These are phyloP conservation scores for Platycercus adscitus DNA, from an alignment of 2,113 vertebrate genomes.

Conservation along the genomic window DNA sequence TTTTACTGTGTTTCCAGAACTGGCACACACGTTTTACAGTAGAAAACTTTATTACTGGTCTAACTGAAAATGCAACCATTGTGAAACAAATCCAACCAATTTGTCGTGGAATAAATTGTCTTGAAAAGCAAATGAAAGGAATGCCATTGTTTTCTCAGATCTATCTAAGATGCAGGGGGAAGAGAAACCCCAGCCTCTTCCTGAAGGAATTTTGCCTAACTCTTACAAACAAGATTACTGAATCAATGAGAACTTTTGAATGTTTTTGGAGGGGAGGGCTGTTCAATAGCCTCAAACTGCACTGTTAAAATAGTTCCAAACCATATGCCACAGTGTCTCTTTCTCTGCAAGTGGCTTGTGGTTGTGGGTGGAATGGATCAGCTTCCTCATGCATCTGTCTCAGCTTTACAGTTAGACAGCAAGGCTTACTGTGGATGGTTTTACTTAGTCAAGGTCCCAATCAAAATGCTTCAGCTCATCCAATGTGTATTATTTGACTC, in stretches of 20 bases:
- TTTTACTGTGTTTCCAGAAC: not conserved
- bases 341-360: not conserved
- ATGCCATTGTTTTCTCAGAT: not conserved
- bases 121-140: not conserved
- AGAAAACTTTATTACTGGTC: not conserved
- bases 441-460: not conserved
- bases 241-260: not conserved
- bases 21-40: not conserved
- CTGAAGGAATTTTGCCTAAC: not conserved
- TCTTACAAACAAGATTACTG: not conserved
- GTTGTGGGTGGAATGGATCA: not conserved
- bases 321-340: not conserved
- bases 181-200: not conserved
- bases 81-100: not conserved
- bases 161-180: not conserved
- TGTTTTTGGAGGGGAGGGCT: not conserved
- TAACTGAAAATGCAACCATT: not conserved
- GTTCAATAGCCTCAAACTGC: not conserved
- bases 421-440: not conserved
- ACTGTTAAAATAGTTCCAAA: not conserved
- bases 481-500: not conserved
- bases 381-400: not conserved
- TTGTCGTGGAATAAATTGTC: not conserved
- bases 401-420: not conserved
- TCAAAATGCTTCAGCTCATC: not conserved